These are phyloP conservation scores for Dioctria linearis DNA, from an alignment of 2,888 invertebrate species.

Conservation along the genomic window DNA sequence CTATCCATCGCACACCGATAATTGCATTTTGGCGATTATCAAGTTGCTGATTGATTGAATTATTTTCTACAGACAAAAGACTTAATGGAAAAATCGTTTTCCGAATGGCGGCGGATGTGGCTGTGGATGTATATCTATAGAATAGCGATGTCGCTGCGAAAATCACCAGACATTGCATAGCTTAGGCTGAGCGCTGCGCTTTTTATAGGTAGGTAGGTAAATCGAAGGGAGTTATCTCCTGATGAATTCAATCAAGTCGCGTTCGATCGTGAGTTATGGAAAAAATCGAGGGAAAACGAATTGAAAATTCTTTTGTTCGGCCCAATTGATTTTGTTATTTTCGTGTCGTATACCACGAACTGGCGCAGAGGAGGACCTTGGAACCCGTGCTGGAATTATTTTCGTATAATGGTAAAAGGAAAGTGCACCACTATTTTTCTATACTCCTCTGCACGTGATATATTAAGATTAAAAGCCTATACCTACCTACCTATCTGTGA, in stretches of 20 bases:
- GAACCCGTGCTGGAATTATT: background rate
- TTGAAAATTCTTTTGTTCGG: conserved; percentile 39
- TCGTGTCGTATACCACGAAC: conserved; percentile 10
- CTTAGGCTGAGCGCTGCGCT: conserved; percentile 35
- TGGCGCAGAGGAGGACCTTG: background rate
- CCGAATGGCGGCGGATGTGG: conserved; percentile 26
- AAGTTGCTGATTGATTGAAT: conserved; percentile 46
- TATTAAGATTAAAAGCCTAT: background rate
- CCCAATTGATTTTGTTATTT: conserved; percentile 43
- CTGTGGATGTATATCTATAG: background rate
- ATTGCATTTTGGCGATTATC: conserved; percentile 52
- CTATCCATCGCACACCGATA: conserved; percentile 10
- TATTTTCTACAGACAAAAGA: conserved; percentile 50
- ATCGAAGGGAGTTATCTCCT: conserved; percentile 47
- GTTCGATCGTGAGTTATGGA: conserved; percentile 32
- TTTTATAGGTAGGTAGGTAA: conserved; percentile 36
- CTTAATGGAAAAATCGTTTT: conserved; percentile 50
- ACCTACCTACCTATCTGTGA: too few relatives aligned
- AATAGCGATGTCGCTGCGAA: conserved; percentile 11
- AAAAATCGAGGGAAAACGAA: conserved; percentile 33
- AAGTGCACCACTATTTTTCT: background rate
- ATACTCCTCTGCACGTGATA: background rate
- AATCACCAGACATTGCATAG: background rate
- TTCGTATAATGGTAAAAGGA: background rate
- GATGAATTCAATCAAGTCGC: conserved; percentile 49